Percentiles rank a stretch among this genome's conserved stretches.
Conservation (phyloP, 1,140 invertebrate species). For the Heliconius hewitsoni region DNA sequence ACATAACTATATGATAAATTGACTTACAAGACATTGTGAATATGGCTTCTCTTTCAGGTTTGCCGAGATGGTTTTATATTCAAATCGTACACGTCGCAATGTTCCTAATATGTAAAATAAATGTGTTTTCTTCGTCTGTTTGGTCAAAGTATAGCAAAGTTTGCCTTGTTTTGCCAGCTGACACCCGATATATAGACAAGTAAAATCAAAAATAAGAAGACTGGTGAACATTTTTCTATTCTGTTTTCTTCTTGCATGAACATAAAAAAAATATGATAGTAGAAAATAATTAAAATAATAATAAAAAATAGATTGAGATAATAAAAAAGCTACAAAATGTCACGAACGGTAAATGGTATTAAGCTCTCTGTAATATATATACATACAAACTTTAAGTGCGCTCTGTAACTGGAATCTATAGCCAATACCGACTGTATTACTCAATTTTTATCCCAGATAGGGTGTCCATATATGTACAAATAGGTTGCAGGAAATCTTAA, state of each 20-base stretch:
- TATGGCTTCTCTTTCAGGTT: background rate
- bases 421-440: constrained; percentile 30
- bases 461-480: background rate
- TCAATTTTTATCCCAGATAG: constrained; percentile 25
- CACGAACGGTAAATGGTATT: background rate
- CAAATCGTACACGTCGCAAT: background rate
- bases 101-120: background rate
- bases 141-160: background rate
- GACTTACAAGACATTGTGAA: too few species aligned
- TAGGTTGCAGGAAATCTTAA: background rate
- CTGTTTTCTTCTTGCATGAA: background rate
- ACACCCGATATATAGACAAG: background rate
- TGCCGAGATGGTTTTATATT: background rate
- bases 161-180: background rate
- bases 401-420: constrained; percentile 33
- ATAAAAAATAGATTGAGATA: background rate
- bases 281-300: background rate
- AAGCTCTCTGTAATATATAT: constrained; percentile 2
- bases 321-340: background rate
- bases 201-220: background rate
- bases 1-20: too few species aligned
- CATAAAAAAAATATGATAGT: background rate
- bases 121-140: background rate
- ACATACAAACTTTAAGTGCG: constrained; percentile 28
- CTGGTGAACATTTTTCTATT: background rate